Conservation (phyloP, 53 echinoderm and acorn worm genomes). For the Zoroaster sp. region DNA sequence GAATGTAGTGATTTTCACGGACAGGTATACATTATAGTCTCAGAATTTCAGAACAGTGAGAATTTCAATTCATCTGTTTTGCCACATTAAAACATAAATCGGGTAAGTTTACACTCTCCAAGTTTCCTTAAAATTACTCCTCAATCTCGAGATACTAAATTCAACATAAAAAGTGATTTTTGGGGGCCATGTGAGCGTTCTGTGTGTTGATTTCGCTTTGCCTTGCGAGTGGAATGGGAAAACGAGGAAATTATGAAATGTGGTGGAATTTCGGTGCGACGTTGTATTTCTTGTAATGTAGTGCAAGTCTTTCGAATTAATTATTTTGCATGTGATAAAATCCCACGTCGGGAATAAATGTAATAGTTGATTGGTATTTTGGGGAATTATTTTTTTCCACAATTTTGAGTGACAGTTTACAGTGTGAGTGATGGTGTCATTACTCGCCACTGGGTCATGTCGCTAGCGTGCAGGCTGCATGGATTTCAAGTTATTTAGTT, state of each 20-base stretch:
- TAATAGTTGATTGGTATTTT: no score
- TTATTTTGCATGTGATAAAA: no score
- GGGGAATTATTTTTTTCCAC: no score
- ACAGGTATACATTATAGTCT: slow-evolving; percentile 12
- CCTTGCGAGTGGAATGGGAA: neutral
- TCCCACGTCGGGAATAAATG: no score
- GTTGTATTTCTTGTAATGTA: neutral
- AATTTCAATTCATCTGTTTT: slow-evolving; percentile 5
- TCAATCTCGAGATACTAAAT: neutral
- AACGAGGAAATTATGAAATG: neutral
- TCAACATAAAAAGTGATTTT: neutral
- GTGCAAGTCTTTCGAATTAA: no score
- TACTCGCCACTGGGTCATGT: no score
- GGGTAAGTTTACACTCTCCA: neutral
- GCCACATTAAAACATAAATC: neutral
- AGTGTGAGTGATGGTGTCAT: no score
- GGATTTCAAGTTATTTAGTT: no score
- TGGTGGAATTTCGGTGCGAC: neutral
- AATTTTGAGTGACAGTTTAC: no score
- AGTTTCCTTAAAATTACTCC: neutral
- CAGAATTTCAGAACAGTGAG: slow-evolving; percentile 6
- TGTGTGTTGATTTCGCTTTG: neutral
- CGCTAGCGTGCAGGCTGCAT: no score
- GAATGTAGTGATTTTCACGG: slow-evolving; percentile 17
- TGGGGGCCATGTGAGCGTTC: slow-evolving; percentile 7